phyloP scores from a whole-genome alignment of 2,113 vertebrate genomes.

The Vulpes vulpes region DNA sequence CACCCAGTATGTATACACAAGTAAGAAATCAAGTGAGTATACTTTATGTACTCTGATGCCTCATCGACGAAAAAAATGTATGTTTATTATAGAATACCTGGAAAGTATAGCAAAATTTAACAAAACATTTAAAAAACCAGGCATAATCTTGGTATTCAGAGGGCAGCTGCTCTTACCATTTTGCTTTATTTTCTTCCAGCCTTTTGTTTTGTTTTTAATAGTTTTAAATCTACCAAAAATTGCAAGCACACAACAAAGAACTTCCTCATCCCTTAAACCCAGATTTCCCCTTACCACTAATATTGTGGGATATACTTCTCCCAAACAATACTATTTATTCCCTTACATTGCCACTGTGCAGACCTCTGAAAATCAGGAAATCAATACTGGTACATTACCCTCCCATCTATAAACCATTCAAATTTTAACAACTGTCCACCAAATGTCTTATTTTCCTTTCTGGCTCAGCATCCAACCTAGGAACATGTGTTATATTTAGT shows the following conservation, averaged over 20 bases:
- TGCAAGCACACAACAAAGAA: background rate
- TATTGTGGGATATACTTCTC: background rate
- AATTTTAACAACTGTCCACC: background rate
- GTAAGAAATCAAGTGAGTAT: background rate
- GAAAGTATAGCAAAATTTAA: background rate
- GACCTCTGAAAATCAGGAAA: background rate
- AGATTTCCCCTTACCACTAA: background rate
- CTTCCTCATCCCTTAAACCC: background rate
- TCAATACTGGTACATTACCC: too few relatives aligned
- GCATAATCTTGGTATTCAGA: background rate
- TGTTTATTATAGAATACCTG: background rate
- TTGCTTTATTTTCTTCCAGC: background rate
- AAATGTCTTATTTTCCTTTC: background rate
- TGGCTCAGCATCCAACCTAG: background rate
- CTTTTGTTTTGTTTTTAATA: background rate
- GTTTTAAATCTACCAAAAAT: background rate
- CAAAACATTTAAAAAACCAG: background rate
- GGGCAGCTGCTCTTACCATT: background rate
- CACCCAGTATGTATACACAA: background rate
- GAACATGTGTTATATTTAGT: background rate
- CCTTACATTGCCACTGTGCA: background rate
- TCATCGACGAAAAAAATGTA: background rate
- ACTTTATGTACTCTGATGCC: background rate
- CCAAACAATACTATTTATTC: background rate
- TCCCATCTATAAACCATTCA: background rate